A percentile compares a stretch with the other conserved stretches of the same genome.
These are phyloP conservation scores for Cephonodes hylas DNA, from an alignment of 2,888 invertebrate genomes.

Conservation along the genomic window DNA sequence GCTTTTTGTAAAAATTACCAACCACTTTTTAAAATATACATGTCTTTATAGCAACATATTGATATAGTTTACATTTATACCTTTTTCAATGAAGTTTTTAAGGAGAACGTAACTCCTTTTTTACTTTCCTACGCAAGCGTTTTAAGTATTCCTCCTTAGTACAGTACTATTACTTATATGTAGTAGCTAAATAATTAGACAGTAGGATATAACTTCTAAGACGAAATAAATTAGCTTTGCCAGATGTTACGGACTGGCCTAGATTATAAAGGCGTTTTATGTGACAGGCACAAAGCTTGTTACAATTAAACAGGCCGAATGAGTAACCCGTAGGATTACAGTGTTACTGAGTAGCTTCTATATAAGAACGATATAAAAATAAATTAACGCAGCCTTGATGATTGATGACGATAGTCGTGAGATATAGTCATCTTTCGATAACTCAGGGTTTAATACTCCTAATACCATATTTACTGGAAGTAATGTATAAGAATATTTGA, in stretches of 20 bases:
- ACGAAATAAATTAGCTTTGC: not conserved
- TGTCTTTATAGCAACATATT: not conserved
- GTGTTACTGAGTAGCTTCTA: not conserved
- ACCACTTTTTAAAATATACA: too few relatives aligned
- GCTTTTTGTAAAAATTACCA: not conserved
- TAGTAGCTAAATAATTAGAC: not conserved
- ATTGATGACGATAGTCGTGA: too few relatives aligned
- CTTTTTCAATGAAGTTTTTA: not conserved
- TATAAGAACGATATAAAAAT: not conserved
- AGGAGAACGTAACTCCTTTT: too few relatives aligned
- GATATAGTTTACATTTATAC: not conserved
- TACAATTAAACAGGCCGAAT: not conserved
- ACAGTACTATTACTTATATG: too few relatives aligned
- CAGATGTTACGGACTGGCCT: not conserved
- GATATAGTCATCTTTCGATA: too few relatives aligned
- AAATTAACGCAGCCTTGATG: not conserved
- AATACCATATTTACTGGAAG: too few relatives aligned
- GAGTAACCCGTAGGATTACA: not conserved
- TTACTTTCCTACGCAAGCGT: too few relatives aligned
- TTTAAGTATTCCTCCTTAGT: too few relatives aligned
- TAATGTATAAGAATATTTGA: too few relatives aligned
- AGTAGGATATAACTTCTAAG: not conserved
- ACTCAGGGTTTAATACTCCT: too few relatives aligned
- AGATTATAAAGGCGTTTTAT: not conserved
- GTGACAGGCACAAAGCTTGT: not conserved